Evolutionary conservation across 2,888 invertebrate genomes (phyloP), one percentile per base, ranked within the genome.

Genomic region (Pammene fasciana): DNA sequence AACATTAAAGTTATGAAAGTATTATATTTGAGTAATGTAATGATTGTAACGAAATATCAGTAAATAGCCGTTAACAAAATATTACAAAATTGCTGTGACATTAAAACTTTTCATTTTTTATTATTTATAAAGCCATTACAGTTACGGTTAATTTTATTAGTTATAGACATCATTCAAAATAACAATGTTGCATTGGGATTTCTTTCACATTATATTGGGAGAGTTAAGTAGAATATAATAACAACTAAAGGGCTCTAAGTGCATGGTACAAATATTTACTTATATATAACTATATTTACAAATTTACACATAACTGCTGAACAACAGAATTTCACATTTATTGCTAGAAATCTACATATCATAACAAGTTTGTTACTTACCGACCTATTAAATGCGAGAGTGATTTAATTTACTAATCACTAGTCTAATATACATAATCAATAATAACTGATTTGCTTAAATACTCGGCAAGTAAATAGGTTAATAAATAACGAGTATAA

Each of bases 201-300:
- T 3, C 57, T 45, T 46, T 16, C 13, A 13, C 26, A 50, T 11
- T 11, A 6, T 18, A 50, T 50, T 50, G 26, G 18, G 26, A 16
- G 6, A 9, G 16, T 48, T 10, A 26, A 26, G 26, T 26, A 9
- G 9, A 10, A 26, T 26, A 50, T 11, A 9, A 50, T 50, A 5
- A 50, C 43, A 36, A 13, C 13, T 55, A 13, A 45, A 41, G 55
- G 65, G 45, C 7, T 65, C 45, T 65, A 34, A 55, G 9, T 46
- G 65, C 65, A 65, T 65, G 65, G 36, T 36, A 45, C 43, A 13
- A 43, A 57, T 26, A 57, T 18, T 57, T 57, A n/a, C n/a, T n/a
- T n/a, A n/a, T n/a, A n/a, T n/a, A n/a, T n/a, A n/a, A n/a, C n/a
- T n/a, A n/a, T n/a, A n/a, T n/a, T n/a, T n/a, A n/a, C n/a, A n/a